Evolutionary conservation across 2,797 vertebrate species (phyloP), one percentile per base, ranked within the genome.

Genomic region (Syngnathus acus): DNA sequence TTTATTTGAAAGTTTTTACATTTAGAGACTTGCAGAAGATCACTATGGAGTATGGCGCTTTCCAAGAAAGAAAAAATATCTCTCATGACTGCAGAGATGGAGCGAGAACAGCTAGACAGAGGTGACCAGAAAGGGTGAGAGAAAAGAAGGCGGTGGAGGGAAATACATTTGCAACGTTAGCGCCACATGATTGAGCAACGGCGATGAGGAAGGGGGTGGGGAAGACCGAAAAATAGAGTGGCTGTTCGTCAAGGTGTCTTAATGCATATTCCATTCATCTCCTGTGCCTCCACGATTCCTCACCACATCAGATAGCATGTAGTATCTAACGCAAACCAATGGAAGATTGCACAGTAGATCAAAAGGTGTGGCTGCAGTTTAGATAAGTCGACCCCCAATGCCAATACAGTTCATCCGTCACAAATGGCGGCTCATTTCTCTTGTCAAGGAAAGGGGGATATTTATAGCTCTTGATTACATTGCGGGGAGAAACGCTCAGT

Each of bases 231-330:
- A 85, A 85, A 85, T 75, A 72, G 72, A 84, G 74, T 64, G 67
- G 78, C 78, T 78, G 79, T 78, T 78, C 72, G 79, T 74, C 62
- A 70, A 78, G 76, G 78, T 81, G 79, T 87, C 83, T 82, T 78
- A 81, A 85, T 86, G 84, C 81, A 87, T 87, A 89, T 88, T 89
- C 83, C 85, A 89, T 86, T 84, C 81, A 80, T 86, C 85, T 84
- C 67, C 71, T 75, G 69, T 66, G 32, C 68, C 70, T 73, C 75
- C 65, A 70, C 81, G 77, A 82, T 82, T 71, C 78, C 82, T 84
- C 80, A 82, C 83, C 73, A 72, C 74, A 87, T 88, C 84, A 85
- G 86, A 89, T 86, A 76, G 67, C 68, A 71, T 72, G 32, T 32
- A 32, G 68, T 89, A 87, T 88, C 86, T 83, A 85, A 87, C 85